Evolutionary conservation across 2,888 invertebrate genomes (phyloP), one percentile per base, ranked within the genome.

Genomic region (Reticulitermes lucifugus): DNA sequence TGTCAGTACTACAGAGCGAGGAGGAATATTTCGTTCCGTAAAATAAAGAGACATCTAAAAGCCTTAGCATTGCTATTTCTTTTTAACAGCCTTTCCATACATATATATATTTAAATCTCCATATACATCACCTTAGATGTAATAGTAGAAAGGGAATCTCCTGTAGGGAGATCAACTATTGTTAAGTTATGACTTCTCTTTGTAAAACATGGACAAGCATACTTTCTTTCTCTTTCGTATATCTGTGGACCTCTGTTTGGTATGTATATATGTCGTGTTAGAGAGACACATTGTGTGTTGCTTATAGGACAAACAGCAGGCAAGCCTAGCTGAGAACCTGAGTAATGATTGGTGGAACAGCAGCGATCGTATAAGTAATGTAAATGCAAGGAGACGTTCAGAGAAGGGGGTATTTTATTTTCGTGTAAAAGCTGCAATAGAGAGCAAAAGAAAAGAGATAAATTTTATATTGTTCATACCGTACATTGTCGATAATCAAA

Each of bases 131-230:
- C 73, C 7, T 5, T 7, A 41, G 65, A n/a, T 14, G n/a, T 25
- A 41, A 35, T 10, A 41, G 73, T 29, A 12, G 73, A 35, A 35
- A 41, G 73, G 21, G 73, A 35, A 35, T 71, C 71, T 29, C 71
- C 73, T 73, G 80, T 80, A 80, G 80, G 35, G 80, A 60, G 60
- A 80, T 80, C 51, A 80, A 59, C 60, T 80, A 60, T 80, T 41
- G 80, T 60, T 80, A 80, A 80, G 60, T 80, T 80, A 80, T 80
- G 80, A 35, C 80, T 59, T 41, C 21, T 55, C 80, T 80, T 80
- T 80, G 41, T 80, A 35, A 80, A 60, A 80, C 80, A 80, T 80
- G 80, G 80, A 80, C 80, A 60, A 29, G 80, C 41, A 35, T 10
- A 41, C 41, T 41, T 41, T 73, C 73, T 71, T 25, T 73, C 73